Percentiles rank a stretch among this genome's conserved stretches.
phyloP scores from a whole-genome alignment of 2,797 vertebrate species.

The Poeciliopsis turneri region DNA sequence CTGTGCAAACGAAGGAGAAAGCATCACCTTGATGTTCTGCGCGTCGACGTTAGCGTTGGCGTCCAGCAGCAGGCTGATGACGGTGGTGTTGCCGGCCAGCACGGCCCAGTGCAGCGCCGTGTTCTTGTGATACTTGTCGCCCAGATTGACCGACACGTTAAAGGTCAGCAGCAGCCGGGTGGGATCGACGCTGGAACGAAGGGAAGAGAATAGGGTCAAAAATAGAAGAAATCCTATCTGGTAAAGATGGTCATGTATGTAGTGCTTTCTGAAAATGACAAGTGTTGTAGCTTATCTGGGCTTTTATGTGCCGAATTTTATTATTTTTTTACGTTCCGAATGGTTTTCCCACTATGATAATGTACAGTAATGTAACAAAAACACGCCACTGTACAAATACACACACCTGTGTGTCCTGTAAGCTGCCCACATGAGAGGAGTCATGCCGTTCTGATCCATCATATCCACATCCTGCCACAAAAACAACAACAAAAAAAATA shows the following conservation, averaged over 20 bases:
- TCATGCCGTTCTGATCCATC: slow-evolving; percentile 99
- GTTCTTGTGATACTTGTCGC: slow-evolving; percentile 99
- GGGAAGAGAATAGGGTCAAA: background rate
- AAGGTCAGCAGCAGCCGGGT: slow-evolving; percentile 97
- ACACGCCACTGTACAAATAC: background rate
- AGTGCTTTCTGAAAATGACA: background rate
- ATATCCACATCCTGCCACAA: slow-evolving; percentile 93
- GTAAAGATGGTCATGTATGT: background rate
- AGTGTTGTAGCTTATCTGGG: background rate
- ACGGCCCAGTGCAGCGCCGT: slow-evolving; percentile 98
- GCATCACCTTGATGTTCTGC: slow-evolving; percentile 95
- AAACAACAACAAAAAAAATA: slow-evolving; percentile 16
- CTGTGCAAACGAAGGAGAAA: too few relatives aligned
- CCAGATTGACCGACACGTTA: slow-evolving; percentile 98
- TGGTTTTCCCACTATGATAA: background rate
- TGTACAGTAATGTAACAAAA: too few relatives aligned
- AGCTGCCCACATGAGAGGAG: slow-evolving; percentile 98
- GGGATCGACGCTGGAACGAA: slow-evolving; percentile 89
- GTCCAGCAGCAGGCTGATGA: slow-evolving; percentile 96
- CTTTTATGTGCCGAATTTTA: background rate
- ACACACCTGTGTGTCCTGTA: slow-evolving; percentile 96
- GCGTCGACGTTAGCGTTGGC: slow-evolving; percentile 95
- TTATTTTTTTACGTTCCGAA: fast-evolving
- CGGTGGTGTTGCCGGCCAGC: slow-evolving; percentile 97
- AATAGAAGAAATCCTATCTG: background rate